Conservation (phyloP, 2,888 invertebrate species). For the Monoplex corrugatus region DNA sequence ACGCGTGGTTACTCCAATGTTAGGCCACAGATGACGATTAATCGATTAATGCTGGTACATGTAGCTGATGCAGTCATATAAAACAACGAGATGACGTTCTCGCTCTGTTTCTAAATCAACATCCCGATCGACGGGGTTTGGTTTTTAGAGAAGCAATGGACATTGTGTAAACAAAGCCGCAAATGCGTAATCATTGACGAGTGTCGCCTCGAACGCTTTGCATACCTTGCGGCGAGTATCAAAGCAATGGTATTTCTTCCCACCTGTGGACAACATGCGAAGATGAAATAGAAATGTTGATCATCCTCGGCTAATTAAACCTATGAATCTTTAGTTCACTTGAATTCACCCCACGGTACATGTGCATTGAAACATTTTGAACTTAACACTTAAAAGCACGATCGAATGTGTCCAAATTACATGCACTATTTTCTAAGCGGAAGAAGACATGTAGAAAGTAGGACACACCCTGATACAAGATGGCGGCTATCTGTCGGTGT, state of each 20-base stretch:
- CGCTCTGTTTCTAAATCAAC: background rate
- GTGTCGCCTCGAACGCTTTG: constrained; percentile 4
- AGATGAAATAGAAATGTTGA: background rate
- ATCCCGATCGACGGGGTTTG: background rate
- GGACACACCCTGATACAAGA: constrained; percentile 70
- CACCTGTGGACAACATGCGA: constrained; percentile 24
- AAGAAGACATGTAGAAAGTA: constrained; percentile 42
- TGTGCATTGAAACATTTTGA: background rate
- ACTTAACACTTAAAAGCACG: background rate
- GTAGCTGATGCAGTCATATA: background rate
- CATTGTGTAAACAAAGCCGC: background rate
- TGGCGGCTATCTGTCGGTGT: constrained; percentile 68
- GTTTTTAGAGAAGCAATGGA: background rate
- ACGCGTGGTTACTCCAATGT: too few species aligned
- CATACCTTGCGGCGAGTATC: constrained; percentile 49
- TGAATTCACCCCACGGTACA: background rate
- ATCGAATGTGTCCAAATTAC: background rate
- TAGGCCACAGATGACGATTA: too few species aligned
- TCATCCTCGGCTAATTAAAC: too few species aligned
- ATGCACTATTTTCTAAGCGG: constrained; percentile 43
- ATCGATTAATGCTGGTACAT: background rate
- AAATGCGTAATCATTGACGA: constrained; percentile 26
- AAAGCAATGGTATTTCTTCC: constrained; percentile 47
- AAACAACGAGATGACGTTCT: background rate
- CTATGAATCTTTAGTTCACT: background rate